phyloP scores from a whole-genome alignment of 2,888 invertebrate genomes.

The Podotricha telesiphe region DNA sequence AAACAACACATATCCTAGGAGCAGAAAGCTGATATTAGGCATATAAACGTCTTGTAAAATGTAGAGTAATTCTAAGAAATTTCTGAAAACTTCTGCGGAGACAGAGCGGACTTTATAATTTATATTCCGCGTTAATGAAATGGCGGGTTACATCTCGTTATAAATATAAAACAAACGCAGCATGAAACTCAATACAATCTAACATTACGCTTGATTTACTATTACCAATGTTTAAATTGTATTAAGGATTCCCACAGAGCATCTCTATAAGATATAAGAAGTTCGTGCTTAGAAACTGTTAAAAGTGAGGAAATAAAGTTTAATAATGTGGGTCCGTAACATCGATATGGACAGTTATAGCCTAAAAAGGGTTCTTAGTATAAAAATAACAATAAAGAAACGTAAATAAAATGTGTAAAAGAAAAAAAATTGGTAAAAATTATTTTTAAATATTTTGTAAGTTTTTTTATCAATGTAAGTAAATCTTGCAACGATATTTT shows the following conservation, averaged over 20 bases:
- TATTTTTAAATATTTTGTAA: neutral
- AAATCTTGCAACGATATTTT: too few species aligned
- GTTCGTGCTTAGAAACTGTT: conserved; percentile 60
- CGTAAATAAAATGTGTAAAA: neutral
- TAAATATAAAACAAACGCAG: too few species aligned
- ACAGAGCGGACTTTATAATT: too few species aligned
- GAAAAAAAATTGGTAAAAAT: neutral
- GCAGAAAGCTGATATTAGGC: too few species aligned
- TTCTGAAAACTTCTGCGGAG: too few species aligned
- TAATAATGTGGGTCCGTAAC: conserved; percentile 33
- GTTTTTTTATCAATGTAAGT: too few species aligned
- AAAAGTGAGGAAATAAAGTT: conserved; percentile 46
- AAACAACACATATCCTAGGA: too few species aligned
- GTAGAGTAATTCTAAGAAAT: too few species aligned
- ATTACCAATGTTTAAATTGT: conserved; percentile 30
- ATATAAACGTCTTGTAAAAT: too few species aligned
- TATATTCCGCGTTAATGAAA: too few species aligned
- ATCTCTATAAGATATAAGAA: conserved; percentile 41
- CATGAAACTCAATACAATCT: conserved; percentile 17
- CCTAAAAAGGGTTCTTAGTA: conserved; percentile 18
- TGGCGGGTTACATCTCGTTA: too few species aligned
- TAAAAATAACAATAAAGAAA: conserved; percentile 22
- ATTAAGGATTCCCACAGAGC: conserved; percentile 53
- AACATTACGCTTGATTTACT: conserved; percentile 22
- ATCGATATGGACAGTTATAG: conserved; percentile 25